A percentile compares a stretch with the other conserved stretches of the same genome.
These are phyloP conservation scores for Cosmorhoe ocellata DNA, from an alignment of 2,888 invertebrate genomes.

Conservation along the genomic window DNA sequence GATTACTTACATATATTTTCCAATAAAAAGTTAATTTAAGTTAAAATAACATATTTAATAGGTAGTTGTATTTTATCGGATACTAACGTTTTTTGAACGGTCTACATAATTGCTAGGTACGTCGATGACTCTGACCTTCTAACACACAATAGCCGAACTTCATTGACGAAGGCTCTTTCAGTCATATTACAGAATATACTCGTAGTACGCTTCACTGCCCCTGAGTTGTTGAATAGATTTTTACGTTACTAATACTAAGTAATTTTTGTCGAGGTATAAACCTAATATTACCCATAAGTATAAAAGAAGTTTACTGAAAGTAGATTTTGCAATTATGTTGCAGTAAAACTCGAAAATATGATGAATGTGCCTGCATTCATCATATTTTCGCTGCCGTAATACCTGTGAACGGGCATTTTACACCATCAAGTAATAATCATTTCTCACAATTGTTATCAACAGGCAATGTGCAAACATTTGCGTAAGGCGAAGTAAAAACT, in stretches of 20 bases:
- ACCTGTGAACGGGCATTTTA: not conserved
- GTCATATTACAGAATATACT: constrained; percentile 30
- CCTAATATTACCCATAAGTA: not conserved
- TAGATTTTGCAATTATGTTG: no score
- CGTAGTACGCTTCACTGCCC: constrained; percentile 16
- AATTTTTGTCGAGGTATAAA: constrained; percentile 8
- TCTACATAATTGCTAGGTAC: constrained; percentile 37
- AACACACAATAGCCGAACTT: constrained; percentile 53
- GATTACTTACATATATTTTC: no score
- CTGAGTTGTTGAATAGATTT: constrained; percentile 10
- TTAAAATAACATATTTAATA: no score
- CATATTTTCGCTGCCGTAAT: no score
- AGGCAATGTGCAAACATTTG: constrained; percentile 27
- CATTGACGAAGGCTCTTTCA: constrained; percentile 51
- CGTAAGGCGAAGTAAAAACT: constrained; percentile 24
- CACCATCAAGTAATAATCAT: constrained; percentile 8
- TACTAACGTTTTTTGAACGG: constrained; percentile 35
- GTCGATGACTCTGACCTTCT: constrained; percentile 54
- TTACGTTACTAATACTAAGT: constrained; percentile 1
- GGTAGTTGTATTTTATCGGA: constrained; percentile 18
- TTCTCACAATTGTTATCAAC: constrained; percentile 29
- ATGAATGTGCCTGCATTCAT: no score
- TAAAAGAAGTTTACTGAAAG: no score
- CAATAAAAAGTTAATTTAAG: no score
- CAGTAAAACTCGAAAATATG: no score